Evolutionary conservation across 1,140 invertebrate species (phyloP), one percentile per base, ranked within the genome.

Genomic region (Parapsyche elsis): DNA sequence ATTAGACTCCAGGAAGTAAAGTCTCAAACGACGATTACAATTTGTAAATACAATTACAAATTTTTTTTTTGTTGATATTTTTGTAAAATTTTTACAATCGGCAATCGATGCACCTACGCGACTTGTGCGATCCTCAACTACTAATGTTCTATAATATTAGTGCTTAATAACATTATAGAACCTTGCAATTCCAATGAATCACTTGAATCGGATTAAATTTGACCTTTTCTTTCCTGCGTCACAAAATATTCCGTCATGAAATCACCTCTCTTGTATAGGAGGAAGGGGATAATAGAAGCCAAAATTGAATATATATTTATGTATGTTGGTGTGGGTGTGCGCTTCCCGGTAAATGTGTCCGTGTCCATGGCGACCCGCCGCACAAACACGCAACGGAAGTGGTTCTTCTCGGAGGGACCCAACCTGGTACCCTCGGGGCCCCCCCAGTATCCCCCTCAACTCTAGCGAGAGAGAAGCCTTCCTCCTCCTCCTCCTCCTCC

Each of bases 361-460:
- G 80, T 78, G 49, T 49, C 80, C 80, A 78, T 74, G 80, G 80
- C 74, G 49, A 81, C 80, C 49, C 76, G 80, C 76, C 80, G 80
- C 80, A 81, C 80, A 81, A 81, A 81, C 80, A 81, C 80, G 80
- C 80, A 81, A 81, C 80, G 80, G 80, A 81, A 81, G 46, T 64
- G 67, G 44, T 46, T 77, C 80, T 49, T 75, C 73, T 75, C 49
- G 21, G 12, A 45, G 71, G 71, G 71, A 46, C 38, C 19, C 57
- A 21, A 16, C 57, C 57, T 12, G 38, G 71, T 5, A 21, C 30
- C 57, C 53, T 24, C 71, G 49, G 49, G 12, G 14, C 12, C 67
- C 26, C 64, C 38, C 44, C 9, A 38, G 30, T 38, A 53, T 19
- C 64, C 64, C 64, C 26, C 21, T 23, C 5, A 12, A 44, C 7